These are phyloP conservation scores for Chromis chromis DNA, from an alignment of 2,797 vertebrate species.

Conservation along the genomic window DNA sequence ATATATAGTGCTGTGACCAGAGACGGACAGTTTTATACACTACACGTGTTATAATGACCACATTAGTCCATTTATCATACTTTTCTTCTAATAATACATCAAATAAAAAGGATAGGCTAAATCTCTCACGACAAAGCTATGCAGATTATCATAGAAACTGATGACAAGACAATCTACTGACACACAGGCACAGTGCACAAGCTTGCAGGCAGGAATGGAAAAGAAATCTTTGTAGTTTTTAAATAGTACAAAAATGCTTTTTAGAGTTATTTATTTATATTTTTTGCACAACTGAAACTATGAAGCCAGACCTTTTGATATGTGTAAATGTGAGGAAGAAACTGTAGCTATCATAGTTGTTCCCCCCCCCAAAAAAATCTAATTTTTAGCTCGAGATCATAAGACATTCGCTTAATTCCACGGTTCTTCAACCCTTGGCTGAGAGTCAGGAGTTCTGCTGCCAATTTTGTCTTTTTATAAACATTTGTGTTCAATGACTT, in stretches of 20 bases:
- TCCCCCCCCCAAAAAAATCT: conserved; percentile 28
- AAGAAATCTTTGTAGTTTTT: conserved; percentile 68
- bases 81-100: conserved; percentile 79
- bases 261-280: conserved; percentile 15
- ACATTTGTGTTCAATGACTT: conserved; percentile 9
- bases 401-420: conserved; percentile 45
- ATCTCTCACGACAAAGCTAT: conserved; percentile 95
- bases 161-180: conserved; percentile 94
- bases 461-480: conserved; percentile 20
- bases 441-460: conserved; percentile 38
- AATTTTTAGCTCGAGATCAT: conserved; percentile 55
- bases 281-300: conserved; percentile 60
- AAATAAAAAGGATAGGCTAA: conserved; percentile 83
- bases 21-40: conserved; percentile 78
- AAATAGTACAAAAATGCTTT: conserved; percentile 76
- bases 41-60: conserved; percentile 81
- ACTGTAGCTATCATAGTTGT: conserved; percentile 31
- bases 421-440: conserved; percentile 47
- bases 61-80: conserved; percentile 79
- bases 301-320: conserved; percentile 60
- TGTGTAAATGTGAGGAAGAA: conserved; percentile 52
- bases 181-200: conserved; percentile 98
- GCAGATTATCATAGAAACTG: conserved; percentile 90
- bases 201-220: conserved; percentile 93
- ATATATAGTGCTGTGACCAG: conserved; percentile 78